These are phyloP conservation scores for Ceraclea dissimilis DNA, from an alignment of 2,888 invertebrate genomes.

Conservation along the genomic window DNA sequence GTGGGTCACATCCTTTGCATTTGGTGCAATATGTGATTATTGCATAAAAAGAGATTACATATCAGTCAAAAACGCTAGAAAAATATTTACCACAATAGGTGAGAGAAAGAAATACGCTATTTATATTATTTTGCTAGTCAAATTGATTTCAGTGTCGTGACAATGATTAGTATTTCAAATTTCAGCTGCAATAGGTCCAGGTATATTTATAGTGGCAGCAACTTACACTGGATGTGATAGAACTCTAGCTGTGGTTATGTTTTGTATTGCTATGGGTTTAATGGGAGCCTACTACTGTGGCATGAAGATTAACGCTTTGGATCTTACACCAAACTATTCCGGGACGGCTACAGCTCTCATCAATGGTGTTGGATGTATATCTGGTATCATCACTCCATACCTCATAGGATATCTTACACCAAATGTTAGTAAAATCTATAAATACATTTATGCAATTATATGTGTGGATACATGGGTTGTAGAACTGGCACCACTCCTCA, in stretches of 20 bases:
- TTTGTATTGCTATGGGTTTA: constrained; percentile 50
- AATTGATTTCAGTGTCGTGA: too few relatives aligned
- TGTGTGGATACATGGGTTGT: too few relatives aligned
- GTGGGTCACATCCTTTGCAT: constrained; percentile 56
- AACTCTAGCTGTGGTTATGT: constrained; percentile 29
- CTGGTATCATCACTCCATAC: constrained; percentile 62
- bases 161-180: not conserved
- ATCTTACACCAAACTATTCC: constrained; percentile 59
- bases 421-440: constrained; percentile 57
- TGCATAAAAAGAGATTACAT: constrained; percentile 53
- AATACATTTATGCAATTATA: constrained; percentile 9
- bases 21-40: constrained; percentile 63
- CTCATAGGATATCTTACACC: constrained; percentile 59
- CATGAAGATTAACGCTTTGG: constrained; percentile 61
- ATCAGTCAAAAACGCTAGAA: constrained; percentile 50
- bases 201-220: constrained; percentile 58
- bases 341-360: constrained; percentile 62
- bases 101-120: constrained; percentile 32
- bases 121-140: too few relatives aligned
- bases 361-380: constrained; percentile 63
- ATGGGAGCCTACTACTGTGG: constrained; percentile 66
- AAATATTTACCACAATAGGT: constrained; percentile 63
- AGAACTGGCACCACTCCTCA: too few relatives aligned
- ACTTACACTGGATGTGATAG: constrained; percentile 63
- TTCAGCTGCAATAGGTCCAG: constrained; percentile 59